Evolutionary conservation across 92 coral and sea anemone species (phyloP).

Genomic region (Blastomussa wellsi): DNA sequence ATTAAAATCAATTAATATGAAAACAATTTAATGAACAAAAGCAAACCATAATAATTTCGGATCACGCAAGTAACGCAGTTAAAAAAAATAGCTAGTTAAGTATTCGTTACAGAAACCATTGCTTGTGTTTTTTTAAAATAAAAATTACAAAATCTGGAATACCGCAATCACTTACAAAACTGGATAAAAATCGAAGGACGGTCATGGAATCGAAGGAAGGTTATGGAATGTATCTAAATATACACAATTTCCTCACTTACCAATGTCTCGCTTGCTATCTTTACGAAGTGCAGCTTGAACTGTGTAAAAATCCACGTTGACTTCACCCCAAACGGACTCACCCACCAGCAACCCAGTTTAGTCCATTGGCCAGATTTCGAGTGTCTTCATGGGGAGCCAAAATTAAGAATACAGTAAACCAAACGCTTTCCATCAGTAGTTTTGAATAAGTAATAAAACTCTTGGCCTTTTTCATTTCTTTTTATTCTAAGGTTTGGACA

Average conservation of each 20-base stretch:
- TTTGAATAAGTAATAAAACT: no score
- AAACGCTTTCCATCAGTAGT: no score
- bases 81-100: neutral
- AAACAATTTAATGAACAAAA: neutral
- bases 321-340: neutral
- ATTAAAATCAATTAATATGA: neutral
- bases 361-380: neutral
- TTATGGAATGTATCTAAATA: no score
- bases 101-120: neutral
- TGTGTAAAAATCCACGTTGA: neutral
- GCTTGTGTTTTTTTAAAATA: neutral
- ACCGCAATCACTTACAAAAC: neutral
- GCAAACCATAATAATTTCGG: neutral
- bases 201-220: no score
- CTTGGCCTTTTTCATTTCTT: no score
- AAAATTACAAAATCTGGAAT: neutral
- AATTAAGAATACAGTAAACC: no score
- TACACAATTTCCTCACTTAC: neutral
- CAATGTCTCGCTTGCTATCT: neutral
- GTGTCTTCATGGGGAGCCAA: neutral
- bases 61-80: neutral
- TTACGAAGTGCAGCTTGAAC: neutral
- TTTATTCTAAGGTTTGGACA: no score
- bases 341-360: neutral
- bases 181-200: no score